phyloP scores from a whole-genome alignment of 2,797 vertebrate genomes.

The Leptoclinus maculatus region DNA sequence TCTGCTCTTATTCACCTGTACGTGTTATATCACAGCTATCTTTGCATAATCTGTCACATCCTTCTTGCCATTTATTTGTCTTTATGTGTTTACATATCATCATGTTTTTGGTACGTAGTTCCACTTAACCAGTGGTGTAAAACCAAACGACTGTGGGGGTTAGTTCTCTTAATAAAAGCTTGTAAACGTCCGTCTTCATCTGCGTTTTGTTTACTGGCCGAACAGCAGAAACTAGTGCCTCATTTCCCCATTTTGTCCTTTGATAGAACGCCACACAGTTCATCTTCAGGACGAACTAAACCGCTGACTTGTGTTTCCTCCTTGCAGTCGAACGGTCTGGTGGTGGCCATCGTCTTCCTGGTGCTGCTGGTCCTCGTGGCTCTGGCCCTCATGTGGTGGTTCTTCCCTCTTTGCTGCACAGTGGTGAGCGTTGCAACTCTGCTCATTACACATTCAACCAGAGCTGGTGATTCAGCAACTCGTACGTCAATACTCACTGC shows the following conservation, averaged over 20 bases:
- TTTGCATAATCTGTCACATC: too few species aligned
- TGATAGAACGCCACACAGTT: neutral
- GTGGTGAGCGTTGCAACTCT: slow-evolving; percentile 88
- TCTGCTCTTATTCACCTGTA: neutral
- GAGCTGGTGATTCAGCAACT: neutral
- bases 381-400: slow-evolving; percentile 94
- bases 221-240: neutral
- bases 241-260: neutral
- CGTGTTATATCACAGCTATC: too few species aligned
- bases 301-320: neutral
- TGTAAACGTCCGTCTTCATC: neutral
- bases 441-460: neutral
- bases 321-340: slow-evolving; percentile 86
- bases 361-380: slow-evolving; percentile 87
- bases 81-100: too few species aligned
- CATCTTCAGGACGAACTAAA: neutral
- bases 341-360: slow-evolving; percentile 89
- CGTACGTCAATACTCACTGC: neutral
- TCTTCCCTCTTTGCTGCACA: slow-evolving; percentile 98
- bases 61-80: too few species aligned
- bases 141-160: neutral
- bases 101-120: neutral
- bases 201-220: neutral
- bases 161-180: neutral
- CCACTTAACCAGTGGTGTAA: too few species aligned